Evolutionary conservation across 2,113 vertebrate species (phyloP).

Genomic region (Varanus komodoensis): DNA sequence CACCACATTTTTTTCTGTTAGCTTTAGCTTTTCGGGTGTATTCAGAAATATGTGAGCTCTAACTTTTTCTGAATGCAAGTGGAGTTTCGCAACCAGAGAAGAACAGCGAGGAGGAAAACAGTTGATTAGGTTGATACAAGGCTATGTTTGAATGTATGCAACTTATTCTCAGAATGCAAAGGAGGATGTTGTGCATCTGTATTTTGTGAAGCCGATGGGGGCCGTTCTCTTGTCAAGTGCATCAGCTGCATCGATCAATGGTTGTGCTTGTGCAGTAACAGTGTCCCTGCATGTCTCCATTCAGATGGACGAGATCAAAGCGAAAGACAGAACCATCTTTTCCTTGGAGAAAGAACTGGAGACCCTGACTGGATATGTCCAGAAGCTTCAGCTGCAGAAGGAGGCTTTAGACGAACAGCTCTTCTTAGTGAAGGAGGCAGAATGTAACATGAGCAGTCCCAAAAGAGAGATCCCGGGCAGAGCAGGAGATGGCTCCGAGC

Average conservation of each 20-base stretch:
- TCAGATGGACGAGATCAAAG: constrained; percentile 98
- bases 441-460: constrained; percentile 96
- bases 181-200: neutral
- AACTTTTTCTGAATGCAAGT: neutral
- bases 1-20: constrained; percentile 1
- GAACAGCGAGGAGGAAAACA: neutral
- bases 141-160: neutral
- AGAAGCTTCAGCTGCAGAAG: constrained; percentile 96
- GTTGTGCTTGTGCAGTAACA: neutral
- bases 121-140: neutral
- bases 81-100: neutral
- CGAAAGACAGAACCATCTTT: constrained; percentile 96
- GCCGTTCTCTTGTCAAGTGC: neutral
- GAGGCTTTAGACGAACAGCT: constrained; percentile 97
- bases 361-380: constrained; percentile 88
- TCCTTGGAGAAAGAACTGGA: constrained; percentile 96
- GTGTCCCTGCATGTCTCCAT: constrained; percentile 55
- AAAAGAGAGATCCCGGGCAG: constrained; percentile 97
- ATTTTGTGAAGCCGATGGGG: neutral
- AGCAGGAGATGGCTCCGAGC: constrained; percentile 93
- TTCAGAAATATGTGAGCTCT: neutral
- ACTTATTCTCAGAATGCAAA: neutral
- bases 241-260: neutral
- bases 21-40: neutral
- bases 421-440: constrained; percentile 96